Percentiles rank a stretch among this genome's conserved stretches.
phyloP scores from a whole-genome alignment of 2,888 invertebrate species.

The Xanthia icteritia region DNA sequence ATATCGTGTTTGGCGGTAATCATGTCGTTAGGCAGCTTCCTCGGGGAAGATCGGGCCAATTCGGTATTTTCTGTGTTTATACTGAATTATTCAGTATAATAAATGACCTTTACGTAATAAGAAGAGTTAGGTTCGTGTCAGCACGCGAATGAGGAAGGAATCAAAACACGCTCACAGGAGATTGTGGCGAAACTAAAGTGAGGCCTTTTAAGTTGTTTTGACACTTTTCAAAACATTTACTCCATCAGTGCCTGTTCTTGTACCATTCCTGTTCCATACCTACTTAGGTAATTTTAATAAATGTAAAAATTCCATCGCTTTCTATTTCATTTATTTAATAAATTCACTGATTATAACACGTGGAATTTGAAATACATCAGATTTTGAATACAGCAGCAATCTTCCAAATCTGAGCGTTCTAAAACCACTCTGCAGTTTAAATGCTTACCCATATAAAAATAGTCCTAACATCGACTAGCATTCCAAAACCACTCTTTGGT shows the following conservation, averaged over 20 bases:
- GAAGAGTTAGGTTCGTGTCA: constrained; percentile 49
- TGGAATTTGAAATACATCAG: too few species aligned
- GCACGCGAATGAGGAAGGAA: constrained; percentile 64
- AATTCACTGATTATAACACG: too few species aligned
- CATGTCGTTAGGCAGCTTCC: constrained; percentile 59
- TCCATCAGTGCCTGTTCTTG: background rate
- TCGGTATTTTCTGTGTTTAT: constrained; percentile 64
- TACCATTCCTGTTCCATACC: too few species aligned
- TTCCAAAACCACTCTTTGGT: background rate
- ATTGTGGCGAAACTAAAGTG: constrained; percentile 30
- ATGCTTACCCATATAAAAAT: background rate
- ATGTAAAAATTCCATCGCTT: too few species aligned
- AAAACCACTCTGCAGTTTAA: background rate
- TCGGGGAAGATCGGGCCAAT: constrained; percentile 49
- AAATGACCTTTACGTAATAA: constrained; percentile 64
- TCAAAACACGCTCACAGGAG: constrained; percentile 40
- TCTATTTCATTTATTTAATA: too few species aligned
- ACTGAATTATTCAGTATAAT: constrained; percentile 65
- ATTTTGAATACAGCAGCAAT: too few species aligned
- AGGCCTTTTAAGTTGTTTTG: constrained; percentile 29
- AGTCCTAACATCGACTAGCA: background rate
- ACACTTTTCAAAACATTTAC: constrained; percentile 5
- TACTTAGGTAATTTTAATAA: too few species aligned
- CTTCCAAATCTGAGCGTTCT: too few species aligned
- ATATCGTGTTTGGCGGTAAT: constrained; percentile 64